Conservation (phyloP, 2,888 invertebrate species). For the Altica lythri region DNA sequence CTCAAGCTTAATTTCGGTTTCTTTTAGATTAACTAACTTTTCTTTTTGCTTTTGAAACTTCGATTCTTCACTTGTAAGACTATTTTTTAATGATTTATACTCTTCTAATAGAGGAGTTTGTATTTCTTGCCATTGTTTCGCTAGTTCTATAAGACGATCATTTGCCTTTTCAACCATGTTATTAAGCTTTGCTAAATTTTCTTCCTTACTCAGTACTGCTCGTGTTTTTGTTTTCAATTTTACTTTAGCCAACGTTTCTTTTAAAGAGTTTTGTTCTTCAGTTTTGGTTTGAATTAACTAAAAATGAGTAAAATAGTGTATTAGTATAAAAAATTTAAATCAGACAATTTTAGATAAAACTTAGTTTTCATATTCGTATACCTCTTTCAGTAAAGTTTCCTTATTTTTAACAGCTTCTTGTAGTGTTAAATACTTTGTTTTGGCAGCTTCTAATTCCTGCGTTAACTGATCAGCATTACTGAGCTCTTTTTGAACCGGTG, state of each 20-base stretch:
- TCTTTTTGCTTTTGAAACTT: constrained; percentile 47
- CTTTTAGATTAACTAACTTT: constrained; percentile 52
- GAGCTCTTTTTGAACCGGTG: background rate
- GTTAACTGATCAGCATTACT: constrained; percentile 51
- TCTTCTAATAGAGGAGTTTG: constrained; percentile 68
- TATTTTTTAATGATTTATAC: constrained; percentile 54
- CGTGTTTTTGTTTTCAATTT: constrained; percentile 65
- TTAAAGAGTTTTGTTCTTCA: constrained; percentile 56
- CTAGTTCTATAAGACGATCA: constrained; percentile 66
- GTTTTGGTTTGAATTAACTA: constrained; percentile 40
- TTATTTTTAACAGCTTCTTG: constrained; percentile 35
- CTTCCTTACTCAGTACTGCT: constrained; percentile 67
- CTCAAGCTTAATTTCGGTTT: constrained; percentile 51
- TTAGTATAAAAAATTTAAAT: no score
- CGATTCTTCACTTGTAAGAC: constrained; percentile 38
- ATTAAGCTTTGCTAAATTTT: constrained; percentile 64
- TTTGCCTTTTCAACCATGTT: constrained; percentile 65
- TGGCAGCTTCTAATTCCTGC: constrained; percentile 52
- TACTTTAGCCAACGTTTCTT: constrained; percentile 54
- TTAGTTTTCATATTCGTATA: no score
- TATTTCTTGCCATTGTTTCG: constrained; percentile 76
- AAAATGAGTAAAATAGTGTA: constrained; percentile 9
- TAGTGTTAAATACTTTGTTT: constrained; percentile 43
- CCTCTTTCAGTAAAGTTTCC: constrained; percentile 40
- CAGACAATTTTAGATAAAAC: no score